Percentiles rank a stretch among this genome's conserved stretches.
Conservation (phyloP, 2,888 invertebrate species). For the Plebejus melissa region DNA sequence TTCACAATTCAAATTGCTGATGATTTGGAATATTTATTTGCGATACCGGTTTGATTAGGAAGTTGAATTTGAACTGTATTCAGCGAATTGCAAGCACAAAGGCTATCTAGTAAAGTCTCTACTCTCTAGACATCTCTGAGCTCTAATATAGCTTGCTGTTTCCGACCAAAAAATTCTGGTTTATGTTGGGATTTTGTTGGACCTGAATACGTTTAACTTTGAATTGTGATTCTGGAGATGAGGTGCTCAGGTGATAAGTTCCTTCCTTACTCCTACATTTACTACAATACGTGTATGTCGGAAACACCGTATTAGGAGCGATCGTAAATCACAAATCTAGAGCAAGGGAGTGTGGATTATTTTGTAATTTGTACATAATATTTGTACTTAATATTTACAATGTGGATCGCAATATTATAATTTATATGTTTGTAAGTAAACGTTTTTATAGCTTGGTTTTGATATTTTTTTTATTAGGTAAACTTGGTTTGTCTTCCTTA, state of each 20-base stretch:
- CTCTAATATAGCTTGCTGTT: not conserved
- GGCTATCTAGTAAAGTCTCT: too few relatives aligned
- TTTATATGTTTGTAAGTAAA: not conserved
- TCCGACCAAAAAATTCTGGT: not conserved
- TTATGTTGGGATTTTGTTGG: not conserved
- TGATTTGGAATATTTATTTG: not conserved
- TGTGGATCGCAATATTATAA: too few relatives aligned
- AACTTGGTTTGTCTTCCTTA: too few relatives aligned
- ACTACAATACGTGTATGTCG: not conserved
- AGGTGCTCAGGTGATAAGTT: not conserved
- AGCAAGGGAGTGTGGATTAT: not conserved
- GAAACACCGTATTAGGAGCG: not conserved
- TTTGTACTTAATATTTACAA: too few relatives aligned
- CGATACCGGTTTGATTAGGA: not conserved
- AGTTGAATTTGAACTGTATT: not conserved
- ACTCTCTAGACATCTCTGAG: not conserved
- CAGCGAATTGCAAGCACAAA: not conserved
- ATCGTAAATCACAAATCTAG: slow-evolving; percentile 2
- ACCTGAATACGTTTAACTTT: not conserved
- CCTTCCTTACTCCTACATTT: not conserved
- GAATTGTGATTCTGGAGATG: too few relatives aligned
- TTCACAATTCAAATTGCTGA: too few relatives aligned
- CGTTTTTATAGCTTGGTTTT: too few relatives aligned
- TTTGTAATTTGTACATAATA: not conserved
- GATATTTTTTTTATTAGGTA: too few relatives aligned